These are phyloP conservation scores for Wasmannia auropunctata DNA, from an alignment of 1,140 invertebrate genomes.

Conservation along the genomic window DNA sequence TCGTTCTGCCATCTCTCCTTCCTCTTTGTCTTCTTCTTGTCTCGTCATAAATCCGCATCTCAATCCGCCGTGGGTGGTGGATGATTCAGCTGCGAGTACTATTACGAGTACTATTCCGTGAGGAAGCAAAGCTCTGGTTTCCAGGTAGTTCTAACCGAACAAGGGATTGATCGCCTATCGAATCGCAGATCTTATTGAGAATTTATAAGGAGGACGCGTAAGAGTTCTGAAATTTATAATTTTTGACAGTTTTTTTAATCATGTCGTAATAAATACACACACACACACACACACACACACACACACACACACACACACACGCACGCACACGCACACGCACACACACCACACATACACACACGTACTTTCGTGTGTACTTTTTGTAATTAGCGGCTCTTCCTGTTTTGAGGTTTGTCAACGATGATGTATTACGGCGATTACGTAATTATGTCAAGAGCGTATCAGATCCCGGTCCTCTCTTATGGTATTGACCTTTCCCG, in stretches of 20 bases:
- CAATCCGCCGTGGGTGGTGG: constrained; percentile 53
- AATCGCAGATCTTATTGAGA: not conserved
- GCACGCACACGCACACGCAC: too few species aligned
- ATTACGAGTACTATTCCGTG: constrained; percentile 30
- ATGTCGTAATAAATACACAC: too few species aligned
- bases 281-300: too few species aligned
- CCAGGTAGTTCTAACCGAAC: not conserved
- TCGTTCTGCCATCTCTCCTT: constrained; percentile 4
- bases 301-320: too few species aligned
- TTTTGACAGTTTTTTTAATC: not conserved
- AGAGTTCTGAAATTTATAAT: not conserved
- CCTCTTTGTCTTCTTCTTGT: constrained; percentile 3
- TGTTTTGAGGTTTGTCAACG: not conserved
- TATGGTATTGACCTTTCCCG: constrained; percentile 47
- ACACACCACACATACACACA: too few species aligned
- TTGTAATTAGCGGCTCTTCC: not conserved
- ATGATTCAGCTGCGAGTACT: constrained; percentile 66
- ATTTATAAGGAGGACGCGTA: not conserved
- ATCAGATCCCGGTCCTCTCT: constrained; percentile 13
- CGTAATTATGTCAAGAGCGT: constrained; percentile 32
- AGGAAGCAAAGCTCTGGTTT: constrained; percentile 18
- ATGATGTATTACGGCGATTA: constrained; percentile 23
- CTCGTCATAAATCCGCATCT: constrained; percentile 23
- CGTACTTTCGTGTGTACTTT: not conserved
- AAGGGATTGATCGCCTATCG: not conserved